Percentiles rank a stretch among this genome's conserved stretches.
phyloP scores from a whole-genome alignment of 2,113 vertebrate genomes.

The Psilopogon haemacephalus region DNA sequence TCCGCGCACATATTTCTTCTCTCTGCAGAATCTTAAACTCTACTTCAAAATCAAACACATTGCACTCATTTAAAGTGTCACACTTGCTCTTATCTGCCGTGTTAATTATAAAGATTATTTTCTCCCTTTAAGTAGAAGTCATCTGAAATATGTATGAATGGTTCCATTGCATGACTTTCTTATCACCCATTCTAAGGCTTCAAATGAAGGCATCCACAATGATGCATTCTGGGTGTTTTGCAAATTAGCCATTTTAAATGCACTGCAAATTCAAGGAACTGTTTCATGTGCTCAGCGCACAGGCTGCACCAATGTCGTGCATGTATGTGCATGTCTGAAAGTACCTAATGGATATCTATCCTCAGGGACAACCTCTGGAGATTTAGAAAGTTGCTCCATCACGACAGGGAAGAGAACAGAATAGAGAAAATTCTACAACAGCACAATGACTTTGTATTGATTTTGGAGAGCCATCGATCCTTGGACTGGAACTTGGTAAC shows the following conservation, averaged over 20 bases:
- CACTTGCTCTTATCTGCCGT: not conserved
- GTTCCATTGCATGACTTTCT: conserved; percentile 9
- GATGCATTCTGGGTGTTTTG: conserved; percentile 25
- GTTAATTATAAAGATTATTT: conserved; percentile 39
- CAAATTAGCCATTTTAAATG: conserved; percentile 15
- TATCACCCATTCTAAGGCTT: conserved; percentile 30
- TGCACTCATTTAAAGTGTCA: not conserved
- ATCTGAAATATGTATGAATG: conserved; percentile 32
- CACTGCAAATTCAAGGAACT: not conserved
- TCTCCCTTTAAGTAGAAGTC: not conserved
- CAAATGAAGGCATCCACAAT: not conserved
- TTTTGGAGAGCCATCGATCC: not conserved
- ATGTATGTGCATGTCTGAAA: not conserved
- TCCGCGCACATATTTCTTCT: not conserved
- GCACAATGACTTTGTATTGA: not conserved
- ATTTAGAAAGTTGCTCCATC: not conserved
- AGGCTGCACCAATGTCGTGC: not conserved
- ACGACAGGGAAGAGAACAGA: not conserved
- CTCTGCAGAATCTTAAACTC: conserved; percentile 14
- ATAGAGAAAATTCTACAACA: not conserved
- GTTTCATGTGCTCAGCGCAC: not conserved
- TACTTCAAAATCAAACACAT: conserved; percentile 49
- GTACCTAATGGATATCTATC: not conserved
- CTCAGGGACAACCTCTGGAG: not conserved
- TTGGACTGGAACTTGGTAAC: not conserved